Evolutionary conservation across 2,113 vertebrate species (phyloP), one percentile per base, ranked within the genome.

Genomic region (Pipa parva): DNA sequence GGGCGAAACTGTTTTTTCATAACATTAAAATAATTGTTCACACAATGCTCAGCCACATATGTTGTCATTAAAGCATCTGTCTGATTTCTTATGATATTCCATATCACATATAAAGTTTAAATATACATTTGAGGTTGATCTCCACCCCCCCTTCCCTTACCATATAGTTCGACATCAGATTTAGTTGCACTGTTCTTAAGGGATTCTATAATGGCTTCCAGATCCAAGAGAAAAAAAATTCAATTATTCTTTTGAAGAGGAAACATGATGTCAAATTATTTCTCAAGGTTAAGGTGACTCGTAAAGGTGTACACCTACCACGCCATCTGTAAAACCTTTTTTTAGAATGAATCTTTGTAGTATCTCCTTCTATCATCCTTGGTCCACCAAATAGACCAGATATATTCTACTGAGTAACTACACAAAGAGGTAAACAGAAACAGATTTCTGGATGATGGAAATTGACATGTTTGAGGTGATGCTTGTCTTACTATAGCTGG

Each of bases 231-330:
- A 39, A 67, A 67, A 26, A 36, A 18, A 39, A 58, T 67, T 67
- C 33, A 67, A 58, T 67, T 67, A 67, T 67, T 67, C 63, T 58
- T 67, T 67, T 67, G 63, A 58, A 67, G 63, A 67, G 63, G 63
- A 67, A 67, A 67, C 63, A 48, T 49, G 63, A 67, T 67, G 63
- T 67, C 54, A 58, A 58, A 58, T 67, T 58, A 67, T 67, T 58
- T 58, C 54, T 56, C 22, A 42, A 67, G 63, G 63, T 67, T 67
- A 58, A 33, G 39, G 63, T 67, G 42, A 18, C 63, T 49, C n/a
- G 55, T 21, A 15, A 56, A 67, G 63, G 63, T 67, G 55, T 56
- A 49, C 13, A 11, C 54, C 48, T 7, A 46, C 39, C 17, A 37
- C 28, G 42, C 45, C 54, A 67, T 67, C 52, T 67, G 54, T 24